Base-by-base conservation (phyloP, 2,888 invertebrate genomes). In the Pyrocoelia pectoralis region DNA sequence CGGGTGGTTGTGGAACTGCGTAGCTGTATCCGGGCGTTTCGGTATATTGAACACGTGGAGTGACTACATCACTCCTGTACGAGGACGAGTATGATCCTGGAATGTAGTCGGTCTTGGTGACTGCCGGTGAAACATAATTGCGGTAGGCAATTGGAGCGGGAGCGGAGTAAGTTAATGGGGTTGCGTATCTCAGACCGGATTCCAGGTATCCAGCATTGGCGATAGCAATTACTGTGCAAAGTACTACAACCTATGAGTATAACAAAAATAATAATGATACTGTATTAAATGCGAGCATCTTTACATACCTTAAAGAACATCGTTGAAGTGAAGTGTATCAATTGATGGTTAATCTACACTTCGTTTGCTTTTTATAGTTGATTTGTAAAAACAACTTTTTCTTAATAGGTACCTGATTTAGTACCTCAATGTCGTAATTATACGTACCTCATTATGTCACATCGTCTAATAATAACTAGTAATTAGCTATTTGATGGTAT, bases 61-160 rank as follows among this genome's bases (percentile, higher is more conserved):
- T 19, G 33, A 51, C 12, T 4, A 51, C 19, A 12, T 51, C 51
- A 28, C 33, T 15, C 13, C 51, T 51, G 51, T 51, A 51, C 1
- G 51, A 51, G 9, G 41, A 43, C 13, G 41, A 43, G 41, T 43
- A 43, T 9, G 41, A 43, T 43, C 41, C 41, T 12, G 41, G n/a
- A 15, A 43, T 13, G 41, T 8, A 33, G 33, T 33, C 9, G 33
- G 33, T 33, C 8, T 33, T 33, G 2, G 33, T 33, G 8, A 33
- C n/a, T 6, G 9, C 33, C n/a, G 33, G 9, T 3, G 33, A 33
- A n/a, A 33, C 33, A 8, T 33, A n/a, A 8, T 8, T 33, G 3
- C 24, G 3, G 24, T 24, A 24, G 4, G 24, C 24, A 6, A 24
- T 24, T 6, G 24, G 24, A 3, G 24, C 24, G 3, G 24, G 24